Evolutionary conservation across 1,140 invertebrate species (phyloP), one percentile per base, ranked within the genome.

Genomic region (Drosophila sp.): DNA sequence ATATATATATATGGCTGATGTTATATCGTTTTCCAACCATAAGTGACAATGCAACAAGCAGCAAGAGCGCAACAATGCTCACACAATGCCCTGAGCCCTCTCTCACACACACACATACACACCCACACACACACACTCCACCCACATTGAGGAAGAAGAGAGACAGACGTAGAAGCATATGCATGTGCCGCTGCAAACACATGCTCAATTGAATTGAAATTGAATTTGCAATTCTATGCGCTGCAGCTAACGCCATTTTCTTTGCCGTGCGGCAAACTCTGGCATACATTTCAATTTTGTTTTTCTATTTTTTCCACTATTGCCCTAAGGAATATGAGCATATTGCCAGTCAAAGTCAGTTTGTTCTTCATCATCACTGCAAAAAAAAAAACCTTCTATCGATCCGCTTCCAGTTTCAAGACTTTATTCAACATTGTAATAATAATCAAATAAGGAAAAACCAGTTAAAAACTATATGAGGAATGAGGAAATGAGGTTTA

Each of bases 181-280:
- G 83, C 50, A 79, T 77, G 69, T 73, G 76, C 72, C 72, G 76
- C 69, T 78, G 80, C 85, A 75, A 89, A 89, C 84, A 89, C 85
- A 89, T 90, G 84, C 85, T 85, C 84, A 89, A 89, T 89, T 90
- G 84, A 90, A 89, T 89, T 83, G 85, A 89, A 89, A 89, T 89
- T 89, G 84, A 89, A 89, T 89, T 89, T 90, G 85, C 84, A 89
- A 90, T 89, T 89, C 84, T 89, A 89, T 89, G 80, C 81, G 77
- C 84, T 79, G 77, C 69, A 89, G 79, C 83, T 83, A 83, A 89
- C 84, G 84, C 84, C 83, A 89, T 87, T 87, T 83, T 83, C 84
- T 73, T 87, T 89, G 84, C 79, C 72, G 65, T 76, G 67, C 67
- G 64, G 69, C 72, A 76, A 76, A 55, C 69, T 61, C 77, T 62